Base-by-base conservation (phyloP, 1,140 invertebrate genomes). In the Drosophila ironensis region DNA sequence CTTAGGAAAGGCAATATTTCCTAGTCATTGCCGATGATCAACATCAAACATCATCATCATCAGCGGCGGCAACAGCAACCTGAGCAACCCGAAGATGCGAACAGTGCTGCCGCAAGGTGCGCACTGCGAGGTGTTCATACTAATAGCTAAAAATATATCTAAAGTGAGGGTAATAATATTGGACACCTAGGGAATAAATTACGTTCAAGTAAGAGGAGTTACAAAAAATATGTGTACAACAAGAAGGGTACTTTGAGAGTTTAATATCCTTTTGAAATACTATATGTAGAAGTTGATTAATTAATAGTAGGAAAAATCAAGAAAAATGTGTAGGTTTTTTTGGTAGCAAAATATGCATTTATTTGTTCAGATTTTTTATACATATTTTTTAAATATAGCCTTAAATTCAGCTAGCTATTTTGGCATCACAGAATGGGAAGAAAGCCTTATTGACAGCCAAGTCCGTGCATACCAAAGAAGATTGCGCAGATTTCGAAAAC, bases 1-100 rank as follows among this genome's bases (percentile, higher is more conserved):
- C 80, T 84, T 72, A 64, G 80, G 80, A 80, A 84, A 84, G 80
- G 80, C 80, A 78, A 84, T 84, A 84, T 75, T 75, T 84, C 52
- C 80, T 84, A 84, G 80, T 84, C 80, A 84, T 86, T 59, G 71
- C 52, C 69, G 44, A 70, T 54, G 56, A 75, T 77, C 74, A 72
- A 68, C 73, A 59, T 50, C 73, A 47, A 60, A 72, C 60, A 72
- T 72, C 73, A 77, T 57, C 59, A 59, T 42, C 59, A 73, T 51
- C 70, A 76, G 46, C 71, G 41, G 44, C 14, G 48, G 25, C 16
- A 27, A 51, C 37, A 52, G 24, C 42, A 72, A 50, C 69, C 60
- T 45, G 20, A 72, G 60, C 45, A 45, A 50, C 52, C 60, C 63
- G 60, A 64, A 40, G 56, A 57, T 60, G 52, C 37, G 16, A 2